These are phyloP conservation scores for Athripsodes cinereus DNA, from an alignment of 2,888 invertebrate genomes.

Conservation along the genomic window DNA sequence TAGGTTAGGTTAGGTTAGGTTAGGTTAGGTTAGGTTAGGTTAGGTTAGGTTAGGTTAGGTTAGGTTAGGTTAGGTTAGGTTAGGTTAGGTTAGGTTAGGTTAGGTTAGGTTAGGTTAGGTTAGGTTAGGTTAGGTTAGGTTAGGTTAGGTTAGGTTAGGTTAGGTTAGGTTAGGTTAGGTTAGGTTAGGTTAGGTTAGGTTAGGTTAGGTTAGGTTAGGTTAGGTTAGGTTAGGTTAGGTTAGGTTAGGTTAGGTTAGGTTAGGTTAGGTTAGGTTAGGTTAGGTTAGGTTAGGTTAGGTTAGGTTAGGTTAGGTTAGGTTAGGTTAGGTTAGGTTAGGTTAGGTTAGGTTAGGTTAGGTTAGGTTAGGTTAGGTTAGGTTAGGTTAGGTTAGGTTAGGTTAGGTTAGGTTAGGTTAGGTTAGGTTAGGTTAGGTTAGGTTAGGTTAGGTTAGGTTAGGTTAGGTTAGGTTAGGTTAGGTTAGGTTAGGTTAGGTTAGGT, in stretches of 20 bases:
- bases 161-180: constrained; percentile 23
- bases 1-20: constrained; percentile 11
- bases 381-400: constrained; percentile 23
- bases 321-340: constrained; percentile 22
- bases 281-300: constrained; percentile 24
- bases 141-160: constrained; percentile 26
- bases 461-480: constrained; percentile 22
- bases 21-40: constrained; percentile 10
- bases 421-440: constrained; percentile 22
- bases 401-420: constrained; percentile 23
- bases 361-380: constrained; percentile 21
- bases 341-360: constrained; percentile 18
- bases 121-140: constrained; percentile 22
- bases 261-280: constrained; percentile 23
- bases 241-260: constrained; percentile 25
- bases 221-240: constrained; percentile 25
- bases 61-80: constrained; percentile 8
- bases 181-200: constrained; percentile 28
- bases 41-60: constrained; percentile 11
- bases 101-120: constrained; percentile 11
- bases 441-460: constrained; percentile 23
- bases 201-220: constrained; percentile 27
- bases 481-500: constrained; percentile 22
- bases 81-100: constrained; percentile 10
- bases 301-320: constrained; percentile 22